Evolutionary conservation across 2,113 vertebrate species (phyloP).

Genomic region (Ctenomys sociabilis): DNA sequence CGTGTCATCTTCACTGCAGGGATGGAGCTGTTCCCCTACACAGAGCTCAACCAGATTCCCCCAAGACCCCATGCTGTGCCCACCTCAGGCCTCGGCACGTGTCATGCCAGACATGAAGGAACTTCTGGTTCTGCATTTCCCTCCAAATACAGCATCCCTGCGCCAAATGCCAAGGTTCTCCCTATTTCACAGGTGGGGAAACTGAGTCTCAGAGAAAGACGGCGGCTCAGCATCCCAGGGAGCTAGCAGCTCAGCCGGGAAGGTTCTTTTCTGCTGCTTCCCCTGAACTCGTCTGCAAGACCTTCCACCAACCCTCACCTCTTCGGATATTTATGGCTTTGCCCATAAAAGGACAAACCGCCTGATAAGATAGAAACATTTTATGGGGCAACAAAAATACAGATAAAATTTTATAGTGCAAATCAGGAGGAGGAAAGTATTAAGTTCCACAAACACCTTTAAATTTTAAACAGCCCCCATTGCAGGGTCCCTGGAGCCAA

Average conservation of each 20-base stretch:
- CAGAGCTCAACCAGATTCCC: neutral
- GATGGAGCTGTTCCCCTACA: neutral
- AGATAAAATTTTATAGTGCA: slow-evolving; percentile 85
- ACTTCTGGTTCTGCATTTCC: neutral
- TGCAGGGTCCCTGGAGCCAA: slow-evolving; percentile 83
- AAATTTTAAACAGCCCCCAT: slow-evolving; percentile 86
- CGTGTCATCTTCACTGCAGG: neutral
- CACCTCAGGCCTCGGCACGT: slow-evolving; percentile 29
- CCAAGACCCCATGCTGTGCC: no score
- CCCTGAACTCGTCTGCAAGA: slow-evolving; percentile 8
- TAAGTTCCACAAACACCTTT: slow-evolving; percentile 85
- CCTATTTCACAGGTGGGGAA: neutral
- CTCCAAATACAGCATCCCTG: no score
- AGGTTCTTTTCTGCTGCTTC: neutral
- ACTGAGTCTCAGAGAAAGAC: neutral
- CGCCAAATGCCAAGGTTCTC: neutral
- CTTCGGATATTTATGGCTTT: slow-evolving; percentile 82
- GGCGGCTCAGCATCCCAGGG: neutral
- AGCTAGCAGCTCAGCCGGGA: neutral
- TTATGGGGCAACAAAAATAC: slow-evolving; percentile 84
- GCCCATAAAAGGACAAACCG: slow-evolving; percentile 79
- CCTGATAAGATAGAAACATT: slow-evolving; percentile 83
- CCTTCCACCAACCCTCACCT: slow-evolving; percentile 58
- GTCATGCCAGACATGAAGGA: neutral
- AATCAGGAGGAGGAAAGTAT: slow-evolving; percentile 85